Evolutionary conservation across 2,797 vertebrate species (phyloP), one percentile per base, ranked within the genome.

Genomic region (Loris lydekkerianus): DNA sequence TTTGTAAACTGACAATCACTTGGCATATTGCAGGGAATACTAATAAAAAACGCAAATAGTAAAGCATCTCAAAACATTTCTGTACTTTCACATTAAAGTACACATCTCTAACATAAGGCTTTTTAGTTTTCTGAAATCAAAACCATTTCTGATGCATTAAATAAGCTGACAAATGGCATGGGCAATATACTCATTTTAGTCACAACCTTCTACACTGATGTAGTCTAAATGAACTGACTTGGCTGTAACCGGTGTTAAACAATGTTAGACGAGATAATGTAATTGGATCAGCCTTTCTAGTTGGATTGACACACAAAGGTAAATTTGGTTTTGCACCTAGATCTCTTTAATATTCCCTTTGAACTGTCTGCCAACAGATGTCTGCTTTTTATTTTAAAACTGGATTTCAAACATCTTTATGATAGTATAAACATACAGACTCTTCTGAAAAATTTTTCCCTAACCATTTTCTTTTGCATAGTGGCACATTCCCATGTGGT

Each of bases 1-100:
- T 96, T 97, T 96, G 67, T 89, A 96, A 97, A 89, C 86, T 89
- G 95, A 95, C 84, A 93, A 91, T 96, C 78, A 86, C 34, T 96
- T 95, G 83, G 67, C 49, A 91, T 1, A 82, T 92, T 29, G 89
- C 43, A 70, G 58, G 7, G 25, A 91, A 93, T 78, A 87, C 29
- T 87, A 95, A 93, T 77, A 93, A 88, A 82, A 97, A 96, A 88
- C 0, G 81, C 49, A 95, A 89, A 77, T 63, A 93, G 63, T 31
- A 85, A 91, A 77, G 31, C 37, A 86, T 83, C 65, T 37, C 53
- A 93, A 78, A 86, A 15, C 60, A 56, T 7, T 20, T 95, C 29
- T 87, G 21, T 80, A n/a, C 11, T 70, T 20, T 93, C 58, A 70
- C 46, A 93, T 49, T 56, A 86, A 20, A 95, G 25, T 78, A 56